Conservation (phyloP, 2,113 vertebrate species). For the Rattus rattus region DNA sequence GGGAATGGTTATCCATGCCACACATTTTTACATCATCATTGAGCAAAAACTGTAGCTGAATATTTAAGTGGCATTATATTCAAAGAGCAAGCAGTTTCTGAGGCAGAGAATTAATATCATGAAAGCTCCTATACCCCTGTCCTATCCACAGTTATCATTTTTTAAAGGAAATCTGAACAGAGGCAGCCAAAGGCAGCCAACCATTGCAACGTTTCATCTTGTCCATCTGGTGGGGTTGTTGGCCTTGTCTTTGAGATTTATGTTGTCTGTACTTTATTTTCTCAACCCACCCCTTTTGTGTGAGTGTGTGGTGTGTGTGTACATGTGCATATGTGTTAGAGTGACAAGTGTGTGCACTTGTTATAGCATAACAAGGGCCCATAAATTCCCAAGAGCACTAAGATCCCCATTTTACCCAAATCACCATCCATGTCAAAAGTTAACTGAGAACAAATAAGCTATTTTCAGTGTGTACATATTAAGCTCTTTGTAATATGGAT, state of each 20-base stretch:
- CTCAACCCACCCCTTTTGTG: neutral
- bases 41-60: accelerated
- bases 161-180: neutral
- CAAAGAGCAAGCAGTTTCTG: neutral
- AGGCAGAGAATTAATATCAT: neutral
- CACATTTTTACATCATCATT: neutral
- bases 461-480: neutral
- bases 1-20: neutral
- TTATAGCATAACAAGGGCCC: neutral
- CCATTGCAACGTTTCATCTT: neutral
- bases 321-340: neutral
- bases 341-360: neutral
- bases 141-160: neutral
- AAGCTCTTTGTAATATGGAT: neutral
- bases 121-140: neutral
- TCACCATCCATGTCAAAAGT: neutral
- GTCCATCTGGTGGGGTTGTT: neutral
- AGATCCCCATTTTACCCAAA: neutral
- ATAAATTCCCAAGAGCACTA: neutral
- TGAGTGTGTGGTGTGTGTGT: neutral
- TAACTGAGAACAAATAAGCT: neutral
- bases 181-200: neutral
- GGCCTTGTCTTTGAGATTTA: neutral
- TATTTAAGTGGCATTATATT: neutral
- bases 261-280: neutral